Evolutionary conservation across 2,888 invertebrate genomes (phyloP), one percentile per base, ranked within the genome.

Genomic region (Leptura quadrifasciata): DNA sequence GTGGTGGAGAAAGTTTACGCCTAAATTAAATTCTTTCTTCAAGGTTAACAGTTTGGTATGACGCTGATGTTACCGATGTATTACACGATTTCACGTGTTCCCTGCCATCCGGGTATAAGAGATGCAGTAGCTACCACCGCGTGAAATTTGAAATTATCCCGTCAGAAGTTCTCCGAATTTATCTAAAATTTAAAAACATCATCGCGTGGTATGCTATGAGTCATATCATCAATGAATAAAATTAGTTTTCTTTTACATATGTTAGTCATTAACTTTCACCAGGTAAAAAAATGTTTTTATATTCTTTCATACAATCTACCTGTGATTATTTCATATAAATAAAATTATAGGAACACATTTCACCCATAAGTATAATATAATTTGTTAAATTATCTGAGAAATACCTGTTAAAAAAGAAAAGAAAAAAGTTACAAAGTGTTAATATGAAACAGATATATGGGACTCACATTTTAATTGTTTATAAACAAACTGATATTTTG

Each of bases 1-100:
- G 20, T 69, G 17, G 17, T 15, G 60, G 70, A 35, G 70, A 70
- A 70, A 70, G 70, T 70, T 31, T 58, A 35, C 31, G 35, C 35
- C 17, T 20, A 17, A 17, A 39, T 39, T 39, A 70, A 70, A 70
- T 60, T 69, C 70, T 20, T 17, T 18, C 17, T n/a, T 47, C 70
- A 70, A 70, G 60, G 70, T 47, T 70, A 69, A 18, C 5, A 58
- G 9, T 20, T 35, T 9, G 64, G 21, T 8, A 47, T 15, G 58
- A 15, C 20, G 20, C 27, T 18, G 47, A 47, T 47, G 60, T 60
- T 47, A 21, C 24, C 21, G 57, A 57, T 69, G 17, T 35, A 57
- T 67, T 21, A 27, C 57, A 17, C 31, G 57, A 58, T 61, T 58
- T 58, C 67, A 21, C 17, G n/a, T 27, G 18, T 47, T 67, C 17